phyloP scores from a whole-genome alignment of 2,113 vertebrate genomes.

The Crotalus tigris region DNA sequence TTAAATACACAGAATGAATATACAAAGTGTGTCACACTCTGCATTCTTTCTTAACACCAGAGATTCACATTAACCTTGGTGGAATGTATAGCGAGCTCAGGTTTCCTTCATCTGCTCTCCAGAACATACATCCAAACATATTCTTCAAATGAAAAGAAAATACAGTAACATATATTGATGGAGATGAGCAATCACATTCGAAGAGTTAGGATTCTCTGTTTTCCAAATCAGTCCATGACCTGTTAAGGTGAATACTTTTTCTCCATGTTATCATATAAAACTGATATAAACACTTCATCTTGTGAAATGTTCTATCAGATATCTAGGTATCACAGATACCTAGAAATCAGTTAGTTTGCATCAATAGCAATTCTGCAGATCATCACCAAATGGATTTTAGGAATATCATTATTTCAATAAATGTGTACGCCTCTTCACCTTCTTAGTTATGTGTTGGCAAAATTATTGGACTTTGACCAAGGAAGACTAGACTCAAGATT shows the following conservation, averaged over 20 bases:
- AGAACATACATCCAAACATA: background rate
- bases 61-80: conserved; percentile 43
- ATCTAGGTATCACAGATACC: too few species aligned
- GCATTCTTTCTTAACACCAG: conserved; percentile 18
- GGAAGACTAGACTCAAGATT: background rate
- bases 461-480: background rate
- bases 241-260: background rate
- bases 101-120: background rate
- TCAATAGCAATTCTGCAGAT: background rate
- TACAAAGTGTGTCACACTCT: background rate
- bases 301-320: background rate
- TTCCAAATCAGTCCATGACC: background rate
- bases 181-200: too few species aligned
- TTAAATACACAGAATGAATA: conserved; percentile 31
- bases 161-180: background rate
- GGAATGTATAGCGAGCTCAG: conserved; percentile 36
- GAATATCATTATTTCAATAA: background rate
- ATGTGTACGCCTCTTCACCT: background rate
- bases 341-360: background rate
- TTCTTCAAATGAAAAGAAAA: background rate
- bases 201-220: background rate
- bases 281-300: background rate
- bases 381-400: background rate
- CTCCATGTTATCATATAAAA: background rate
- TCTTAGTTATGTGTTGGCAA: background rate